phyloP scores from a whole-genome alignment of 2,888 invertebrate species.

The Conchocele bisecta region DNA sequence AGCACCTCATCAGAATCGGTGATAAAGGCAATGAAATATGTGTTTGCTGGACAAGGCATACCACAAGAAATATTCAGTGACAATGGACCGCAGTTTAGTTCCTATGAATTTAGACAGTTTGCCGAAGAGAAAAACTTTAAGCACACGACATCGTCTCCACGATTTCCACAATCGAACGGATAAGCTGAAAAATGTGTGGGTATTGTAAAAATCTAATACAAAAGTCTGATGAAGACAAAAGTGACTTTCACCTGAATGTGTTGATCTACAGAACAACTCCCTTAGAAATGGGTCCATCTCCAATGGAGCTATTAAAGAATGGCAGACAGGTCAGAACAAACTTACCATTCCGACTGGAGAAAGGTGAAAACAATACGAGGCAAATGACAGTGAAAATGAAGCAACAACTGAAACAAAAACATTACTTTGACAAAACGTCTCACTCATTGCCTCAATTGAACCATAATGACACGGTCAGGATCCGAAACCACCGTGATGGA shows the following conservation, averaged over 20 bases:
- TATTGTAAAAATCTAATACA: constrained; percentile 2
- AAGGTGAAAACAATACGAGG: too few relatives aligned
- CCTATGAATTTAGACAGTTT: constrained; percentile 7
- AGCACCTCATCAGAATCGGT: constrained; percentile 7
- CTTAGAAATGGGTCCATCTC: constrained; percentile 1
- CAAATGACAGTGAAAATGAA: too few relatives aligned
- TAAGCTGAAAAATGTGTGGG: constrained; percentile 1
- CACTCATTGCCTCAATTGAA: background rate
- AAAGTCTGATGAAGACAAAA: background rate
- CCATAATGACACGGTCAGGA: background rate
- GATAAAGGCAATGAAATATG: constrained; percentile 11
- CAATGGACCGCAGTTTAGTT: constrained; percentile 20
- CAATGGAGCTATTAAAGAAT: background rate
- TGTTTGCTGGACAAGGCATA: constrained; percentile 16
- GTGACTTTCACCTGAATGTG: background rate
- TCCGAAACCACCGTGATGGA: background rate
- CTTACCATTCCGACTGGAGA: background rate
- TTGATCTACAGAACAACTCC: constrained; percentile 1
- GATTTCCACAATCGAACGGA: constrained; percentile 2
- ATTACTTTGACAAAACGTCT: background rate
- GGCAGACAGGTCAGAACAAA: constrained; percentile 2
- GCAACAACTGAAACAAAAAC: background rate
- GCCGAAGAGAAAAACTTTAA: constrained; percentile 8
- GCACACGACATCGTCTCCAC: constrained; percentile 10
- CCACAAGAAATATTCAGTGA: constrained; percentile 11